phyloP scores from a whole-genome alignment of 1,140 invertebrate species.

The Dendroctonus valens region DNA sequence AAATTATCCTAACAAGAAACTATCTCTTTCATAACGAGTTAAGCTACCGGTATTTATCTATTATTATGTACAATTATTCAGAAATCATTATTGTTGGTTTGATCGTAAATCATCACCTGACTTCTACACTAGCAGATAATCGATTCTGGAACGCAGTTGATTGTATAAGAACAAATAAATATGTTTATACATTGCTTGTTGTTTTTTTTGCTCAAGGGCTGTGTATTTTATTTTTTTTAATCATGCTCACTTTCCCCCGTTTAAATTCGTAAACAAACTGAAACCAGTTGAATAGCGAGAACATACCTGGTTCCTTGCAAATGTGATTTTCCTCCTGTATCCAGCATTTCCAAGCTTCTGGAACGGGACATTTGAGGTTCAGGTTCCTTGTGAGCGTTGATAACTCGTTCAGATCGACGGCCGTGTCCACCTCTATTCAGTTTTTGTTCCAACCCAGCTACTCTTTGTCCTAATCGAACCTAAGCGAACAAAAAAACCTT shows the following conservation, averaged over 20 bases:
- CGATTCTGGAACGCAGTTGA: no score
- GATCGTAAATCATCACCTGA: constrained; percentile 1
- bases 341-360: constrained; percentile 62
- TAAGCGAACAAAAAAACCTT: not conserved
- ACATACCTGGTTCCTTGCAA: constrained; percentile 43
- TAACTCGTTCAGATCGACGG: constrained; percentile 59
- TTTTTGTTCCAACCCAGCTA: constrained; percentile 73
- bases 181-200: no score
- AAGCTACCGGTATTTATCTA: constrained; percentile 16
- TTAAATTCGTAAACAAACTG: not conserved
- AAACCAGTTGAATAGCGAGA: not conserved
- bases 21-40: constrained; percentile 9
- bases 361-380: constrained; percentile 61
- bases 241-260: no score
- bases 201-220: no score
- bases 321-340: constrained; percentile 46
- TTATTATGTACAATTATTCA: constrained; percentile 15
- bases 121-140: not conserved
- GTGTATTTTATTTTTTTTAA: no score
- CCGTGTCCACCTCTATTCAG: constrained; percentile 59
- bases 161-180: no score
- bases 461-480: constrained; percentile 70
- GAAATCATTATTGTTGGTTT: constrained; percentile 3
- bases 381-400: constrained; percentile 55
- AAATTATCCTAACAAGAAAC: constrained; percentile 12